Conservation (phyloP, 2,797 vertebrate genomes). For the Valencia hispanica region DNA sequence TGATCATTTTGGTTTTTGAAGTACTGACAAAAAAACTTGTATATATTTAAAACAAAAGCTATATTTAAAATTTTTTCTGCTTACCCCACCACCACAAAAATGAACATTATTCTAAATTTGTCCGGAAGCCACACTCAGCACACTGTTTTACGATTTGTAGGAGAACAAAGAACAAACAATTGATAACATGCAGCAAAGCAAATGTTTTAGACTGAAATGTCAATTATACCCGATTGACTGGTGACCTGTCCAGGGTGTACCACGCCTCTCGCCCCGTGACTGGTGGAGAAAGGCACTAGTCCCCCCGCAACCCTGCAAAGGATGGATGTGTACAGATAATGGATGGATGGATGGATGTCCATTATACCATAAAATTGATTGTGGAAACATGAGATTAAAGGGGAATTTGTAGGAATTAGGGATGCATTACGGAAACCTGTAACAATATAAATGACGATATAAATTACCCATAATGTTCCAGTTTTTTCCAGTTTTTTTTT, state of each 20-base stretch:
- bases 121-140: background rate
- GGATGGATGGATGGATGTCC: too few relatives aligned
- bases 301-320: too few relatives aligned
- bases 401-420: background rate
- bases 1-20: background rate
- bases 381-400: background rate
- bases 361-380: background rate
- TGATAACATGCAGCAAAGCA: background rate
- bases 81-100: too few relatives aligned
- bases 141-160: background rate
- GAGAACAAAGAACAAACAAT: background rate
- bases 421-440: too few relatives aligned
- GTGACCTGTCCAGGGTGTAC: too few relatives aligned
- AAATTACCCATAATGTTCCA: too few relatives aligned
- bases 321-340: too few relatives aligned
- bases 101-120: background rate
- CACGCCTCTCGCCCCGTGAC: too few relatives aligned
- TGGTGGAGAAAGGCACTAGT: too few relatives aligned
- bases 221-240: too few relatives aligned
- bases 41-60: background rate
- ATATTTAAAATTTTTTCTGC: too few relatives aligned
- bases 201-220: background rate
- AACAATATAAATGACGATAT: too few relatives aligned
- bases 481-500: background rate
- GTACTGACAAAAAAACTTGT: background rate